A percentile compares a stretch with the other conserved stretches of the same genome.
phyloP scores from a whole-genome alignment of 2,888 invertebrate species.

The Chymomyza caudatula region DNA sequence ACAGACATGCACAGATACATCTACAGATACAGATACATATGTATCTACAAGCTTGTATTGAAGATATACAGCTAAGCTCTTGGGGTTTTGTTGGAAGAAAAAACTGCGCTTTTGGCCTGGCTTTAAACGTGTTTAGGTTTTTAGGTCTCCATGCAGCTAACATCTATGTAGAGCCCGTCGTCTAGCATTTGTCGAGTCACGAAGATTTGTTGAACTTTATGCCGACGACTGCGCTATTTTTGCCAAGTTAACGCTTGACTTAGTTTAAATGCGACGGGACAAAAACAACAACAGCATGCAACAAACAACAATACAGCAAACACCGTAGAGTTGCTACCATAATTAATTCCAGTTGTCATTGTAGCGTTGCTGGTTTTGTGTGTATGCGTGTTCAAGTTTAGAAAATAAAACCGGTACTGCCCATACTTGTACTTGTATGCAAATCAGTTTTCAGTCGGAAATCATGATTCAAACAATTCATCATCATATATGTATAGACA shows the following conservation, averaged over 20 bases:
- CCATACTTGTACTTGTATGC: conserved; percentile 71
- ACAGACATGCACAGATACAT: conserved; percentile 6
- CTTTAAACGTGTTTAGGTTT: conserved; percentile 69
- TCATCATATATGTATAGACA: conserved; percentile 36
- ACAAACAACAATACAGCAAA: no score
- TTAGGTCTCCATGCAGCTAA: conserved; percentile 29
- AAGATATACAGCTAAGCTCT: background rate
- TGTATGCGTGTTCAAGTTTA: conserved; percentile 58
- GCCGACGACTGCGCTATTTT: background rate
- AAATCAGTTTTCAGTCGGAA: conserved; percentile 65
- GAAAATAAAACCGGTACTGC: conserved; percentile 63
- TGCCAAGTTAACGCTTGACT: background rate
- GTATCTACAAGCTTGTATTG: background rate
- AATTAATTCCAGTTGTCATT: conserved; percentile 54
- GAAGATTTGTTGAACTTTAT: background rate
- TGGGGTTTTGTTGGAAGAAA: conserved; percentile 5
- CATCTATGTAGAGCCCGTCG: background rate
- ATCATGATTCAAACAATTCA: conserved; percentile 68
- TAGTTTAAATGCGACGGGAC: background rate
- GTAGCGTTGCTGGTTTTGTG: conserved; percentile 26
- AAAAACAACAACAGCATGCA: no score
- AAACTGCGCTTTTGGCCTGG: conserved; percentile 44
- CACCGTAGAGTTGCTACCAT: conserved; percentile 39
- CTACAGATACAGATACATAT: background rate
- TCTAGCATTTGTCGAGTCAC: background rate